Conservation (phyloP, 2,888 invertebrate genomes). For the Elegia similella region DNA sequence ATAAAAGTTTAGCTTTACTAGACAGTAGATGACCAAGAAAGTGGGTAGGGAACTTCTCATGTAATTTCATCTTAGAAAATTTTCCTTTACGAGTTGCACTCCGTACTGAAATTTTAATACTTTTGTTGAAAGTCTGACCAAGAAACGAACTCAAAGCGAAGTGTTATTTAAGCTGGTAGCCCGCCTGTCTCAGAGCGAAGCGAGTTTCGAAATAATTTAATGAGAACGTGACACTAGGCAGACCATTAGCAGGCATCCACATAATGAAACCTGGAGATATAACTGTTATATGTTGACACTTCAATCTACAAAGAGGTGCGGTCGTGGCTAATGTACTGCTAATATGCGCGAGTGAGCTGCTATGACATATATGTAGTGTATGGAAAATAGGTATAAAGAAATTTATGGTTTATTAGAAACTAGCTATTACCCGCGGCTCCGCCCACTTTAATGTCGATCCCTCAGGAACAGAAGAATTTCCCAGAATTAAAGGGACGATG, state of each 20-base stretch:
- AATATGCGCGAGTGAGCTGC: background rate
- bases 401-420: too few relatives aligned
- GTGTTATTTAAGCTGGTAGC: slow-evolving; percentile 21
- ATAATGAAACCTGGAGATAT: slow-evolving; percentile 12
- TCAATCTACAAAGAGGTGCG: slow-evolving; percentile 12
- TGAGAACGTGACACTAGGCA: slow-evolving; percentile 23
- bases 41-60: background rate
- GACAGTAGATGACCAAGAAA: too few relatives aligned
- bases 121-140: slow-evolving; percentile 20
- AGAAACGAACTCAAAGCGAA: slow-evolving; percentile 9
- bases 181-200: slow-evolving; percentile 20
- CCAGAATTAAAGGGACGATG: too few relatives aligned
- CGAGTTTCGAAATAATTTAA: slow-evolving; percentile 24
- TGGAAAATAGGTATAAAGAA: too few relatives aligned
- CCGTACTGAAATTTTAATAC: slow-evolving; percentile 7
- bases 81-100: slow-evolving; percentile 13
- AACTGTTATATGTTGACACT: slow-evolving; percentile 13
- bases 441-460: too few relatives aligned
- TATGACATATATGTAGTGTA: too few relatives aligned
- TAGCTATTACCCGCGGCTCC: too few relatives aligned
- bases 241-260: slow-evolving; percentile 18
- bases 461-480: too few relatives aligned
- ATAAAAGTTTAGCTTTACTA: too few relatives aligned
- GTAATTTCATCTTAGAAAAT: slow-evolving; percentile 18
- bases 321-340: slow-evolving; percentile 4